Base-by-base conservation (phyloP, 1,140 invertebrate species). In the Ericerus pela region DNA sequence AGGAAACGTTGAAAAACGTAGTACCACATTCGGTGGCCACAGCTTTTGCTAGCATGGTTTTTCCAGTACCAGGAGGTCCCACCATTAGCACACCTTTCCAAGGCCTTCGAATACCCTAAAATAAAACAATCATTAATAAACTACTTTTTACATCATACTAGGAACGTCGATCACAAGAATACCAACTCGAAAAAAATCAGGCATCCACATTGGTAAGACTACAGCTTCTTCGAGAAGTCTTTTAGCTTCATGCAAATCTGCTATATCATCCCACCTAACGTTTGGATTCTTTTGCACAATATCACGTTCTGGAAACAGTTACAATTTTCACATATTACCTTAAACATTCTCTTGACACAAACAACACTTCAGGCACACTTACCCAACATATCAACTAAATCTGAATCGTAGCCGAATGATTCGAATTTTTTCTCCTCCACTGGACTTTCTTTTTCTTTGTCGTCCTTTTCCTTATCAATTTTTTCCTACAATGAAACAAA, bases 1-100 rank as follows among this genome's bases (percentile, higher is more conserved):
- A 94, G 16, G 93, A 96, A 4, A 99, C 93, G 73, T 96, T 97
- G 70, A 99, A 99, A 73, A 99, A 99, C 1, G 96, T 99, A 47
- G 96, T 97, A 20, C 89, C 88, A 73, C 96, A 99, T 76, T 99
- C 96, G 0, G 96, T 99, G 18, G 96, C 96, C 2, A 99, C 94
- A 8, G 96, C 96, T 75, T 99, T 99, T 16, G 96, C 96, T 41
- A 99, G 72, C 87, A 99, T 90, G 0, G 96, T 99, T 78, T 99
- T 99, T 12, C 96, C 96, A 2, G 96, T 99, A 37, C 96, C 96
- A 3, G 87, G 94, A 16, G 94, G 94, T 2, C 94, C 93, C 57
- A 95, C 92, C 93, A 97, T 96, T 54, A 97, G 68, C 8, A 97
- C 92, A 16, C 94, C 94, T 76, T 95, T 88, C 86, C 87, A 92